Evolutionary conservation across 92 coral and sea anemone genomes (phyloP).

Genomic region (Bergia sp.): DNA sequence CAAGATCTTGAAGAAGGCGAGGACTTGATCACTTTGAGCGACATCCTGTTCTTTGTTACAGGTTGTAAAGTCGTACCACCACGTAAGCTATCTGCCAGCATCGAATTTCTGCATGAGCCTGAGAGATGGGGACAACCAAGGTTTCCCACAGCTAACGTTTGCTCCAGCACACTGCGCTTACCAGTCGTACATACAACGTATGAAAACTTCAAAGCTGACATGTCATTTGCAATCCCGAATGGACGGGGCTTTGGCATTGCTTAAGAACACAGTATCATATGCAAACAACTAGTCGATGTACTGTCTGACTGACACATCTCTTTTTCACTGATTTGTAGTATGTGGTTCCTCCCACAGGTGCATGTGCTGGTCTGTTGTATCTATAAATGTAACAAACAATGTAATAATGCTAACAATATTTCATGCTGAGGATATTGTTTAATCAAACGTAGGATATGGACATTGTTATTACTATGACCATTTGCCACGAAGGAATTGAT

Average conservation of each 20-base stretch:
- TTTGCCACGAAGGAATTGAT: too few species aligned
- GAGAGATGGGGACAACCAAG: slow-evolving; percentile 48
- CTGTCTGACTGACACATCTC: too few species aligned
- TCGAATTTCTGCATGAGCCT: slow-evolving; percentile 63
- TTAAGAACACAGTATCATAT: neutral
- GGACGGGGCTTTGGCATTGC: slow-evolving; percentile 41
- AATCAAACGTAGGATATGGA: too few species aligned
- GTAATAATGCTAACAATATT: too few species aligned
- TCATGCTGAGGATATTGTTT: too few species aligned
- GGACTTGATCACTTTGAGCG: slow-evolving; percentile 49
- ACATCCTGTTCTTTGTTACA: slow-evolving; percentile 46
- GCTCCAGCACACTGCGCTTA: slow-evolving; percentile 14
- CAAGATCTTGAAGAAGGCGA: slow-evolving; percentile 78
- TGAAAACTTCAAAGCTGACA: slow-evolving; percentile 34
- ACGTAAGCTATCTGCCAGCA: slow-evolving; percentile 53
- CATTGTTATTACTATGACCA: too few species aligned
- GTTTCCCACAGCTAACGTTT: slow-evolving; percentile 38
- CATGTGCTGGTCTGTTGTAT: too few species aligned
- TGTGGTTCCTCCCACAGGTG: neutral
- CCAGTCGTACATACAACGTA: slow-evolving; percentile 34
- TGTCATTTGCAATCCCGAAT: slow-evolving; percentile 38
- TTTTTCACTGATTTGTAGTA: too few species aligned
- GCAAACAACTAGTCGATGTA: too few species aligned
- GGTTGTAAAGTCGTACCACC: slow-evolving; percentile 51
- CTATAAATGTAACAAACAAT: too few species aligned